Conservation (phyloP, 2,888 invertebrate species). For the Parelbella ahira region DNA sequence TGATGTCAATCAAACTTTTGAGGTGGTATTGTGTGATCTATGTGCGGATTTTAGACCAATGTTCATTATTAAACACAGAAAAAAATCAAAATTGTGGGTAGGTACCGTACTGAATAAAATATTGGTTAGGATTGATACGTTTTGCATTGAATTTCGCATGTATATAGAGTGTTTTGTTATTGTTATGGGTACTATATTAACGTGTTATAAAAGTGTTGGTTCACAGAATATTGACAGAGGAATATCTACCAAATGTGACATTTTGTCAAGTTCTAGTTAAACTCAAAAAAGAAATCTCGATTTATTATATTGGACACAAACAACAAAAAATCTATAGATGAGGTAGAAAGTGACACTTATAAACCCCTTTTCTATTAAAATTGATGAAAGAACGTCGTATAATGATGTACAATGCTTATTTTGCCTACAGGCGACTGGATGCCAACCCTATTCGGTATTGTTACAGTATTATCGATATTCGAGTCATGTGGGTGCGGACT, state of each 20-base stretch:
- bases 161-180: too few species aligned
- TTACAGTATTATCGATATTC: constrained; percentile 65
- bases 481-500: constrained; percentile 64
- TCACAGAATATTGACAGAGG: too few species aligned
- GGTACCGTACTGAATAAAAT: too few species aligned
- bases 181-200: too few species aligned
- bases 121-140: too few species aligned
- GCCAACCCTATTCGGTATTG: constrained; percentile 52
- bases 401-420: constrained; percentile 75
- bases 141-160: too few species aligned
- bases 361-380: constrained; percentile 74
- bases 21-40: constrained; percentile 2
- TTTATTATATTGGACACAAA: constrained; percentile 11
- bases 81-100: too few species aligned
- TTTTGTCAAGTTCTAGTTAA: not conserved
- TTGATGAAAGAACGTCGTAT: constrained; percentile 72
- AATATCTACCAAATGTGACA: too few species aligned
- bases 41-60: constrained; percentile 7
- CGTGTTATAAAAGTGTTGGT: too few species aligned
- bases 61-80: too few species aligned
- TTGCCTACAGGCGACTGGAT: constrained; percentile 51
- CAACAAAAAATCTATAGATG: constrained; percentile 29
- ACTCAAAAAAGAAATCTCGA: constrained; percentile 19
- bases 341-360: constrained; percentile 68
- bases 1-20: constrained; percentile 49